Conservation (phyloP, 2,888 invertebrate genomes). For the Chrysotoxum bicinctum region DNA sequence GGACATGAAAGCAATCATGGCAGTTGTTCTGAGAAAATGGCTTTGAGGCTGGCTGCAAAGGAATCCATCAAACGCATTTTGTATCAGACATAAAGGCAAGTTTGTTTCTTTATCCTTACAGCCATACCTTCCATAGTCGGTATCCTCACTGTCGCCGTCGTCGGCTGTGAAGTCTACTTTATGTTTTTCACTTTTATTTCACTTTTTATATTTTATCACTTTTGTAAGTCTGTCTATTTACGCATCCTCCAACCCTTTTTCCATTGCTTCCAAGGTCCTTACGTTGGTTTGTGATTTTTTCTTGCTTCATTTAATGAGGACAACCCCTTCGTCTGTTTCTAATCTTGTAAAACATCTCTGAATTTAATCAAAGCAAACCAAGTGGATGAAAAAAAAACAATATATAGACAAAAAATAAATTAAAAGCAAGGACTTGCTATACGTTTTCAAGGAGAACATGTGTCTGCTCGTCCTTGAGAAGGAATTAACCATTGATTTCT, state of each 20-base stretch:
- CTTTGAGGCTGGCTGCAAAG: conserved; percentile 46
- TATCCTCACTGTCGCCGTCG: conserved; percentile 25
- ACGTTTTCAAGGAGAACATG: conserved; percentile 7
- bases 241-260: conserved; percentile 22
- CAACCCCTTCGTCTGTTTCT: conserved; percentile 16
- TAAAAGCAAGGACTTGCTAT: conserved; percentile 34
- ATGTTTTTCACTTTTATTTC: conserved; percentile 4
- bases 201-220: conserved; percentile 30
- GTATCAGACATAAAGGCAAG: conserved; percentile 40
- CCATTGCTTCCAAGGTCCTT: conserved; percentile 39
- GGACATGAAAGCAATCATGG: conserved; percentile 51
- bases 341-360: conserved; percentile 68
- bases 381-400: conserved; percentile 34
- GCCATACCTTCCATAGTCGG: not conserved
- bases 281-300: not conserved
- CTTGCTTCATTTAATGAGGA: conserved; percentile 58
- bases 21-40: conserved; percentile 29
- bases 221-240: conserved; percentile 31
- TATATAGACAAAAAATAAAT: conserved; percentile 18
- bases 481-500: conserved; percentile 65
- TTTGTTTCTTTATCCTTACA: conserved; percentile 29
- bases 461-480: conserved; percentile 44
- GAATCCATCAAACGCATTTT: conserved; percentile 56
- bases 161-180: conserved; percentile 22
- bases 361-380: conserved; percentile 66